phyloP scores from a whole-genome alignment of 2,113 vertebrate genomes.

The Mastomys natalensis region DNA sequence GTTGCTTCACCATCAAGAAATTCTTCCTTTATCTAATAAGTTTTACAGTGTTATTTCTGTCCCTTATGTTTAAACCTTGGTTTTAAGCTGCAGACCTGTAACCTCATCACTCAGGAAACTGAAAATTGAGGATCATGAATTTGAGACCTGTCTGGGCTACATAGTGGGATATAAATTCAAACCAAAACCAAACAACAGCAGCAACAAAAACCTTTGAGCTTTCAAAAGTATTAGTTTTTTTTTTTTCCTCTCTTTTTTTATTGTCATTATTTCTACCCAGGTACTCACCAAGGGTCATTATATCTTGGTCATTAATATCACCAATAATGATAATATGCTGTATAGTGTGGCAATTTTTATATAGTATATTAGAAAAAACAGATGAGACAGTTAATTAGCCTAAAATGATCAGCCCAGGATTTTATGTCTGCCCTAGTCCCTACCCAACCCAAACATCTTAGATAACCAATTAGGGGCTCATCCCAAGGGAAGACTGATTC shows the following conservation, averaged over 20 bases:
- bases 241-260: neutral
- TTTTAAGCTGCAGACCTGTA: neutral
- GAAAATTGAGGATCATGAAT: neutral
- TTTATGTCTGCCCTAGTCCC: neutral
- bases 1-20: neutral
- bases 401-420: neutral
- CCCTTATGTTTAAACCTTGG: slow-evolving; percentile 16
- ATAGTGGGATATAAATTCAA: neutral
- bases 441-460: neutral
- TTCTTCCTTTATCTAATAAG: slow-evolving; percentile 23
- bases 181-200: neutral
- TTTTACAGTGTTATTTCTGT: slow-evolving; percentile 45
- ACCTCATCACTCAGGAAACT: neutral
- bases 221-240: neutral
- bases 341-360: slow-evolving; percentile 1
- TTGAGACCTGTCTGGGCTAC: neutral
- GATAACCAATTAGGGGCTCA: neutral
- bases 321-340: neutral
- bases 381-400: neutral
- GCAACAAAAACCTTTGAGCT: neutral
- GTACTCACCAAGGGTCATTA: neutral
- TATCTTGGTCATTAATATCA: neutral
- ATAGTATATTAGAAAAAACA: neutral
- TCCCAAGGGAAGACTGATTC: neutral
- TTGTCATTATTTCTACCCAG: neutral